Conservation (phyloP, 2,113 vertebrate genomes). For the Mesitornis unicolor region DNA sequence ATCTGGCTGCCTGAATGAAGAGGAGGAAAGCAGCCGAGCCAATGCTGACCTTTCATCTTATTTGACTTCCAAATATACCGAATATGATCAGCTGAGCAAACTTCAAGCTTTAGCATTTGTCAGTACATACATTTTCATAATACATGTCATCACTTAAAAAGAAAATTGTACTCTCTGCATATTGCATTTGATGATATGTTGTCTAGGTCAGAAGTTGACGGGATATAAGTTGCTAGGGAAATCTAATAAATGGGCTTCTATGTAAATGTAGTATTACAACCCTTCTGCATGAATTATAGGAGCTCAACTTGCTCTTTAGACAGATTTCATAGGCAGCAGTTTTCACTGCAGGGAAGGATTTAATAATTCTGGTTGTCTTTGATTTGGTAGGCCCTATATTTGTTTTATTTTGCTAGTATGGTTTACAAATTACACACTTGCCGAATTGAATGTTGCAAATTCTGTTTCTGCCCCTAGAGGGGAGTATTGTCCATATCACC, state of each 20-base stretch:
- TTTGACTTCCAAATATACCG: slow-evolving; percentile 13
- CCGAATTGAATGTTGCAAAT: background rate
- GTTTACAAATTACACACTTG: background rate
- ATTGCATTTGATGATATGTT: background rate
- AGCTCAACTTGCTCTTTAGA: background rate
- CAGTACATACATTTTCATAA: background rate
- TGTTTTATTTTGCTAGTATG: background rate
- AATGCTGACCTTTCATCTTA: background rate
- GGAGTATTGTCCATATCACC: background rate
- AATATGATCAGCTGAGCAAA: background rate
- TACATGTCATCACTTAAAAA: background rate
- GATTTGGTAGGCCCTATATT: background rate
- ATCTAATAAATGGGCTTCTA: background rate
- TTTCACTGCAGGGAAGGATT: background rate
- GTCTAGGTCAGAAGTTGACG: background rate
- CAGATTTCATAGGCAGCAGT: background rate
- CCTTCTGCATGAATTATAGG: background rate
- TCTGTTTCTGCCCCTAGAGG: slow-evolving; percentile 43
- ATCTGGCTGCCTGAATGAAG: slow-evolving; percentile 48
- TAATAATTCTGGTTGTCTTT: background rate
- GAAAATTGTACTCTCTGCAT: background rate
- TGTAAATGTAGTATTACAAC: background rate
- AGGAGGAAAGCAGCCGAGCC: slow-evolving; percentile 10
- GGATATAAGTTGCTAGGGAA: background rate
- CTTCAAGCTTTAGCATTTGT: slow-evolving; percentile 21